Base-by-base conservation (phyloP, 1,140 invertebrate genomes). In the Gonioctena quinquepunctata region DNA sequence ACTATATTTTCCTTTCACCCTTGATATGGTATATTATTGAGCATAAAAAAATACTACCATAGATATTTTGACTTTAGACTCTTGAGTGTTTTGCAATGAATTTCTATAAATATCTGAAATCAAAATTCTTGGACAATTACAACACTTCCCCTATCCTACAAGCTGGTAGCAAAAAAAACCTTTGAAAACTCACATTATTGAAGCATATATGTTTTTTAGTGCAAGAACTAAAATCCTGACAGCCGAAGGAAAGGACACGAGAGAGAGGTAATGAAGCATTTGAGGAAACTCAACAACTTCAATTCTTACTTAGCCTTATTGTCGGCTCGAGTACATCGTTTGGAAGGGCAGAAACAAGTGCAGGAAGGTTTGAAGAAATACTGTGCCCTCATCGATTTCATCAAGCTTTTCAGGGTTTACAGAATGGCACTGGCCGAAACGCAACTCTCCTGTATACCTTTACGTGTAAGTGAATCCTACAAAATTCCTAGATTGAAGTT, bases 201-300 rank as follows among this genome's bases (percentile, higher is more conserved):
- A n/a, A n/a, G n/a, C n/a, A n/a, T n/a, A n/a, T n/a, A n/a, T n/a
- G 16, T 13, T 3, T 42, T 42, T 11, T 42, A 90, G 90, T 90
- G 94, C 94, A 18, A 86, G 95, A 57, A 92, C 92, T 18, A 85
- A 89, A 75, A 93, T 95, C 66, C 82, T 96, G 48, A 89, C 91
- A 73, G 90, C 93, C 70, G 88, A 92, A 71, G 94, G 96, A 72
- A 92, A 94, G 7, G 95, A 95, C 79, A 96, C 98, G 73, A 88
- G 97, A n/a, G 97, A 99, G 84, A 94, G 93, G 82, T 96, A 56
- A 99, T 99, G 96, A 97, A 98, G 85, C 92, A 96, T 79, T 85
- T 99, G 68, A 88, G 97, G 69, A 98, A 98, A 83, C 92, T 99
- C 81, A 98, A 97, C 83, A 99, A 99, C 85, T 99, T 98, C 82